Evolutionary conservation across 2,888 invertebrate genomes (phyloP).

Genomic region (Odontomyia ornata): DNA sequence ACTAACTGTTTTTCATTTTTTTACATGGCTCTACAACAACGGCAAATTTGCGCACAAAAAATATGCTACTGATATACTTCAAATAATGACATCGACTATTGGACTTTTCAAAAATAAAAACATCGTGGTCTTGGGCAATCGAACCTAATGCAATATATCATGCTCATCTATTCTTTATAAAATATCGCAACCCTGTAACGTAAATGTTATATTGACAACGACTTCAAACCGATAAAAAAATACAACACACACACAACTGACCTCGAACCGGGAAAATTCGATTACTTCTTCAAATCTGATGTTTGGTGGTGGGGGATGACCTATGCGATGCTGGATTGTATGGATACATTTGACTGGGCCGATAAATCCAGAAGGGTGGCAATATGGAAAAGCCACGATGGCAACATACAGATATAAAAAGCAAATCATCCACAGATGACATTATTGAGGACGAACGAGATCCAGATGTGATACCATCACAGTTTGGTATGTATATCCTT

Average conservation of each 20-base stretch:
- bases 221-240: not conserved
- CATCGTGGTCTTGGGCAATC: not conserved
- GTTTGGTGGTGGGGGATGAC: too few species aligned
- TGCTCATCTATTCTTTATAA: not conserved
- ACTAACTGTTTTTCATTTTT: too few species aligned
- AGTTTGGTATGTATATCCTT: slow-evolving; percentile 68
- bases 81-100: not conserved
- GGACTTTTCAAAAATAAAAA: not conserved
- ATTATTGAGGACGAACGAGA: slow-evolving; percentile 66
- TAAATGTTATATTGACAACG: not conserved
- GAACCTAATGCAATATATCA: not conserved
- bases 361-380: slow-evolving; percentile 53
- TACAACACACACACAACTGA: not conserved
- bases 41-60: too few species aligned
- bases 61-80: too few species aligned
- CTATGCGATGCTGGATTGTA: too few species aligned
- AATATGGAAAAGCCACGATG: slow-evolving; percentile 63
- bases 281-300: too few species aligned
- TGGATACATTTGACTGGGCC: not conserved
- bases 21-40: too few species aligned
- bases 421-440: slow-evolving; percentile 62
- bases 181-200: not conserved
- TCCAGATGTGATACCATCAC: slow-evolving; percentile 79
- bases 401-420: slow-evolving; percentile 65
- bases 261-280: not conserved